These are phyloP conservation scores for Hyalella azteca DNA, from an alignment of 2,888 invertebrate species.

Conservation along the genomic window DNA sequence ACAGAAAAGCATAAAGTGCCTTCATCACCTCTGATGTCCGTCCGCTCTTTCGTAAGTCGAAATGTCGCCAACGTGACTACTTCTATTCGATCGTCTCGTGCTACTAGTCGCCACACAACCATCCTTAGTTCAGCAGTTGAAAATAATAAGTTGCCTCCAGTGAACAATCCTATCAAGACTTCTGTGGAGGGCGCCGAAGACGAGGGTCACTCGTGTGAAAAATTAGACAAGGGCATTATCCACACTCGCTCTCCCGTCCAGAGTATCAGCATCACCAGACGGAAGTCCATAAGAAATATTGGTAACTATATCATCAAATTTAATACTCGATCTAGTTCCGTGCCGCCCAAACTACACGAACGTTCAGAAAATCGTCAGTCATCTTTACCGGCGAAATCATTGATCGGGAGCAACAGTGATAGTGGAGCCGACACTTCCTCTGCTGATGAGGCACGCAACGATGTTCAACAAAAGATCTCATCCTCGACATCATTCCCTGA, in stretches of 20 bases:
- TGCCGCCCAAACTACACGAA: conserved; percentile 13
- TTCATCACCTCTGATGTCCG: conserved; percentile 15
- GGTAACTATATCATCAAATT: conserved; percentile 22
- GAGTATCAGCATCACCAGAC: background rate
- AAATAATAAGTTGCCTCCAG: background rate
- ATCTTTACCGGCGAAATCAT: background rate
- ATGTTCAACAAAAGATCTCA: background rate
- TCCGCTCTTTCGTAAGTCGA: conserved; percentile 9
- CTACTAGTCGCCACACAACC: background rate
- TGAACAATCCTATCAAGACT: background rate
- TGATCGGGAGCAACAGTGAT: background rate
- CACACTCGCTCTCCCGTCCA: conserved; percentile 10
- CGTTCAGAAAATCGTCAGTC: conserved; percentile 14
- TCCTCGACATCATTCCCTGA: conserved; percentile 1
- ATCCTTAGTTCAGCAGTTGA: background rate
- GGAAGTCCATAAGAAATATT: conserved; percentile 8
- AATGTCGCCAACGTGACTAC: conserved; percentile 9
- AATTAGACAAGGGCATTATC: background rate
- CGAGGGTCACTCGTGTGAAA: background rate
- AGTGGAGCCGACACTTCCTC: background rate
- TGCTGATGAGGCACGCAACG: background rate
- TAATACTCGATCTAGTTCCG: conserved; percentile 5
- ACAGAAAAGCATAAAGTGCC: conserved; percentile 62
- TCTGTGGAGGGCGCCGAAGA: background rate
- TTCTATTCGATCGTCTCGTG: background rate